phyloP scores from a whole-genome alignment of 2,888 invertebrate genomes.

The Parnassius smintheus region DNA sequence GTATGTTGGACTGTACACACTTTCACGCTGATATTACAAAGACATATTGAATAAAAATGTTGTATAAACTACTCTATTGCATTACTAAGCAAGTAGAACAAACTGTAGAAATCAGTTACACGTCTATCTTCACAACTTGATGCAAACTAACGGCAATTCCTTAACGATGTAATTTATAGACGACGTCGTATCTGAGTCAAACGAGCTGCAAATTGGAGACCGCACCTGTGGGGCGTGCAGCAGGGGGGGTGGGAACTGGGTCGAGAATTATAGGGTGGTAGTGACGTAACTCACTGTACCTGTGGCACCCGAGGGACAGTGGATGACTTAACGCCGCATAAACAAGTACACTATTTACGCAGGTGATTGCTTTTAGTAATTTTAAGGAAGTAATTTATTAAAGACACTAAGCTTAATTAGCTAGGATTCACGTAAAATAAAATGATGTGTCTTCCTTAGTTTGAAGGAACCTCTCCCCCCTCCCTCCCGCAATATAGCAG shows the following conservation, averaged over 20 bases:
- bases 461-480: too few relatives aligned
- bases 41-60: too few relatives aligned
- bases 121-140: background rate
- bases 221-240: background rate
- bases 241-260: background rate
- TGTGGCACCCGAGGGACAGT: conserved; percentile 1
- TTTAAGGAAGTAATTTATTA: too few relatives aligned
- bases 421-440: too few relatives aligned
- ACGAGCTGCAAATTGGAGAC: conserved; percentile 12
- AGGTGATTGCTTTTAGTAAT: too few relatives aligned
- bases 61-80: background rate
- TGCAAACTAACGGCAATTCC: conserved; percentile 4
- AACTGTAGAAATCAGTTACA: background rate
- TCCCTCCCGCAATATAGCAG: too few relatives aligned
- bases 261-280: background rate
- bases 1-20: too few relatives aligned
- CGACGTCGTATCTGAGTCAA: conserved; percentile 4
- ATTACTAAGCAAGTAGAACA: background rate
- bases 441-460: too few relatives aligned
- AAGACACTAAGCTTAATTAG: too few relatives aligned
- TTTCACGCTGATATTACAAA: too few relatives aligned
- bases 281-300: background rate
- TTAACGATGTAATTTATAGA: conserved; percentile 15
- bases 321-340: background rate
- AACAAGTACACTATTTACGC: background rate